Evolutionary conservation across 2,797 vertebrate species (phyloP).

Genomic region (Micromesistius poutassou): DNA sequence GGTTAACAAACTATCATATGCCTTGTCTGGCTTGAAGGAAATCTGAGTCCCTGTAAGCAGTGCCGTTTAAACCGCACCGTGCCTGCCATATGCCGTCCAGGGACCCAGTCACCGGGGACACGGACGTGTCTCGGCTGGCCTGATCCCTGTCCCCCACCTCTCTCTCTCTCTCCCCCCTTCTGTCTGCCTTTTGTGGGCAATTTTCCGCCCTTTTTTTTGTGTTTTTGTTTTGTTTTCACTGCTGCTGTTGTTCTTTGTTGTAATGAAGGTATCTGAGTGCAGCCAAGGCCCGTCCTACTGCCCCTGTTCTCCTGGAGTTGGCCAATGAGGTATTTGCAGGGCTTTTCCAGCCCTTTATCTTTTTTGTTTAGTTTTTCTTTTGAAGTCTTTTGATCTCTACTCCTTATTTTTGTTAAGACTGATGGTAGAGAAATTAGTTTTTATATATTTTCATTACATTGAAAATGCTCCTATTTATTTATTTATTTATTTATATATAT

Average conservation of each 20-base stretch:
- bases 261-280: conserved; percentile 86
- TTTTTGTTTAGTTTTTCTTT: conserved; percentile 4
- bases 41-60: conserved; percentile 70
- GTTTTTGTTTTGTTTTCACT: conserved; percentile 32
- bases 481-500: no score
- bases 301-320: conserved; percentile 86
- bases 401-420: conserved; percentile 3
- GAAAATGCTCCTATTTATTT: background rate
- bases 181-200: conserved; percentile 60
- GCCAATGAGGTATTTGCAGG: conserved; percentile 90
- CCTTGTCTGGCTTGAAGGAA: conserved; percentile 69
- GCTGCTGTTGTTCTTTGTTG: conserved; percentile 68
- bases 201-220: conserved; percentile 70
- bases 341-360: conserved; percentile 15
- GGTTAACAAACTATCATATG: conserved; percentile 74
- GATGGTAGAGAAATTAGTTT: background rate
- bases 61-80: conserved; percentile 65
- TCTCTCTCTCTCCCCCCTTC: conserved; percentile 65
- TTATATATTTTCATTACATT: background rate
- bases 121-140: conserved; percentile 77
- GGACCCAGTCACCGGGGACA: conserved; percentile 71
- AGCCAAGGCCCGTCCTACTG: conserved; percentile 77
- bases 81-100: conserved; percentile 74
- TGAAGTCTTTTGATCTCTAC: conserved; percentile 9
- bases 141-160: conserved; percentile 63